These are phyloP conservation scores for Drosophila malerkotliana DNA, from an alignment of 1,140 invertebrate genomes.

Conservation along the genomic window DNA sequence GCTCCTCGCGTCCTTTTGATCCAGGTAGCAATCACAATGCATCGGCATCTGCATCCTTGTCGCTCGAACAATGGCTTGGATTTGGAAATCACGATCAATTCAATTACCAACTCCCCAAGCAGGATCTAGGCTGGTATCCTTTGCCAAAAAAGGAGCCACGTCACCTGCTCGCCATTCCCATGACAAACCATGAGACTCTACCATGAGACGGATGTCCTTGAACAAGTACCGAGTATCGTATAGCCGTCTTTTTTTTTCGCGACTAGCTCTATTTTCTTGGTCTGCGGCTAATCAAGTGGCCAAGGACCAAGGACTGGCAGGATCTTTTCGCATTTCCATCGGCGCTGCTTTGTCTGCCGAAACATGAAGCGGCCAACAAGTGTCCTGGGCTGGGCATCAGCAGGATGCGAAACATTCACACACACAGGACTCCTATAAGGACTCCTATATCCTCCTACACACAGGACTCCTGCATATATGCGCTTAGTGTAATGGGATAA, in stretches of 20 bases:
- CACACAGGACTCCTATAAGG: slow-evolving; percentile 40
- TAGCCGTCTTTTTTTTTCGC: neutral
- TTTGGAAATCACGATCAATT: slow-evolving; percentile 78
- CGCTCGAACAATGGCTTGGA: slow-evolving; percentile 52
- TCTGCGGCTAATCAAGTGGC: slow-evolving; percentile 64
- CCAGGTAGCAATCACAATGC: slow-evolving; percentile 62
- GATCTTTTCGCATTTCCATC: slow-evolving; percentile 43
- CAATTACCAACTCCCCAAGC: slow-evolving; percentile 66
- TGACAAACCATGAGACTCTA: slow-evolving; percentile 31
- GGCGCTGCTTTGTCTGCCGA: slow-evolving; percentile 47
- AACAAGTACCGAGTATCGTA: neutral
- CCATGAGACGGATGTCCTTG: no score
- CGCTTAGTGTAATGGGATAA: slow-evolving; percentile 80
- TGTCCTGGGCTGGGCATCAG: slow-evolving; percentile 15
- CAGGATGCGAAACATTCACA: neutral
- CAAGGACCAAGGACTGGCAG: slow-evolving; percentile 1
- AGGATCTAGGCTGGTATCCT: slow-evolving; percentile 25
- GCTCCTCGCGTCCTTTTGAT: neutral
- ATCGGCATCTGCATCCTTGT: slow-evolving; percentile 68
- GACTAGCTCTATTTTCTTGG: neutral
- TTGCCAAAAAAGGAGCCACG: slow-evolving; percentile 17
- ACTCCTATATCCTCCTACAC: no score
- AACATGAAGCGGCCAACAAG: slow-evolving; percentile 68
- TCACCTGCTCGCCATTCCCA: slow-evolving; percentile 75
- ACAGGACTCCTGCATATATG: slow-evolving; percentile 45